These are phyloP conservation scores for Bombus superbus DNA, from an alignment of 1,140 invertebrate genomes.

Conservation along the genomic window DNA sequence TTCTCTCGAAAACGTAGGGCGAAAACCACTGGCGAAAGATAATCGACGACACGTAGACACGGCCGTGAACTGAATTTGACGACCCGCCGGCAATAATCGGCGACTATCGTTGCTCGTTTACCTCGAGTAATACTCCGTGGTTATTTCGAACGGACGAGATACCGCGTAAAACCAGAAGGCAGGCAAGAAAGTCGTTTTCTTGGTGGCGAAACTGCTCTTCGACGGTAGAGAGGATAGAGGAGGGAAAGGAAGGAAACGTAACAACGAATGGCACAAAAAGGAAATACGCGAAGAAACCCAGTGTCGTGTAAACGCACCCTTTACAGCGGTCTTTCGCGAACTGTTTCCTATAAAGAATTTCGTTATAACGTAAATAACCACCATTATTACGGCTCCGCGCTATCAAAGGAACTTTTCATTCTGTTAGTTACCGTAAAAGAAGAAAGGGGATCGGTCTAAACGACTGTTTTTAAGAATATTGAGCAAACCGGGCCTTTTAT, in stretches of 20 bases:
- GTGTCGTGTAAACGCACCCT: background rate
- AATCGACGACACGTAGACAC: conserved; percentile 23
- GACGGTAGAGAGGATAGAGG: background rate
- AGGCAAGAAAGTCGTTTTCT: conserved; percentile 53
- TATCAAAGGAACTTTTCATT: conserved; percentile 25
- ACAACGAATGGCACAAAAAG: background rate
- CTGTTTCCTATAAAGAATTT: conserved; percentile 5
- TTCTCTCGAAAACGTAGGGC: background rate
- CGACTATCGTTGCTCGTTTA: conserved; percentile 8
- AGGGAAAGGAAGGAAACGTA: background rate
- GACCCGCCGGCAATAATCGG: background rate
- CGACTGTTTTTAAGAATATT: conserved; percentile 11
- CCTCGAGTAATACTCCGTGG: background rate
- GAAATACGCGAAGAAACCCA: background rate
- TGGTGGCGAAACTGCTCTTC: background rate
- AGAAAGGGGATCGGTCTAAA: background rate
- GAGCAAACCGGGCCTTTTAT: background rate
- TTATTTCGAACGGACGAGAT: background rate
- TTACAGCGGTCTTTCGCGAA: background rate
- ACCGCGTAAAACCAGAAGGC: background rate
- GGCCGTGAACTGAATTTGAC: conserved; percentile 12
- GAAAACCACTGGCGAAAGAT: conserved; percentile 15
- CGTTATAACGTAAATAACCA: background rate
- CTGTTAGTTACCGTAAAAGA: background rate
- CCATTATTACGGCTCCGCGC: background rate